Evolutionary conservation across 2,888 invertebrate species (phyloP), one percentile per base, ranked within the genome.

Genomic region (Dolichomitus sp.): DNA sequence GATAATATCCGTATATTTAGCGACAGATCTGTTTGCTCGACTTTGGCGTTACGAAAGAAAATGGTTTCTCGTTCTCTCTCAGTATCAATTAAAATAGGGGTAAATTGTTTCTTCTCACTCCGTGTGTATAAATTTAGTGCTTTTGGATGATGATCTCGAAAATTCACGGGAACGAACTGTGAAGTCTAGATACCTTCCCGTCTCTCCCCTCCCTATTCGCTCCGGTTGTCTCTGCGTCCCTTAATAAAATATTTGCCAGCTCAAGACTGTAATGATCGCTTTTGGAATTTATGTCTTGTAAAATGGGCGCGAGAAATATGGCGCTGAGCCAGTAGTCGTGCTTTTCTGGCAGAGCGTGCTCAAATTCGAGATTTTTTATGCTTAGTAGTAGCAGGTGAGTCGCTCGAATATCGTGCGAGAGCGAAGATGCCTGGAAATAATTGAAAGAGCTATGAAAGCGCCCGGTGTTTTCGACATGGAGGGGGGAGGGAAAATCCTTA

Each of bases 241-340:
- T 77, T 63, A 63, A 68, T 80, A 70, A 69, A 59, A 80, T 80
- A 59, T 73, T 65, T 37, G 61, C 50, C 33, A 63, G 80, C 78
- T 70, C 63, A 73, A 74, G 76, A 81, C 85, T 85, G 74, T 84
- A 85, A 80, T 84, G 85, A 87, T 87, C 69, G 80, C 80, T 79
- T 87, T 87, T 75, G 30, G 48, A 83, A 88, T 85, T 86, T 85
- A 84, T 82, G 72, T 77, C 79, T 83, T 85, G 81, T 83, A 84
- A 85, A 85, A 86, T 83, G 81, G 82, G 84, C 79, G 83, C 80
- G 75, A 78, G 81, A 76, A 86, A 54, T 70, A 69, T 88, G 84
- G 84, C 84, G 45, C 3, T 27, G 45, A 69, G 85, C 86, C 87
- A 86, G 76, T 52, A 50, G 69, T 59, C 72, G 72, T 66, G 72